These are phyloP conservation scores for Phymatocera aterrima DNA, from an alignment of 2,888 invertebrate genomes.

Conservation along the genomic window DNA sequence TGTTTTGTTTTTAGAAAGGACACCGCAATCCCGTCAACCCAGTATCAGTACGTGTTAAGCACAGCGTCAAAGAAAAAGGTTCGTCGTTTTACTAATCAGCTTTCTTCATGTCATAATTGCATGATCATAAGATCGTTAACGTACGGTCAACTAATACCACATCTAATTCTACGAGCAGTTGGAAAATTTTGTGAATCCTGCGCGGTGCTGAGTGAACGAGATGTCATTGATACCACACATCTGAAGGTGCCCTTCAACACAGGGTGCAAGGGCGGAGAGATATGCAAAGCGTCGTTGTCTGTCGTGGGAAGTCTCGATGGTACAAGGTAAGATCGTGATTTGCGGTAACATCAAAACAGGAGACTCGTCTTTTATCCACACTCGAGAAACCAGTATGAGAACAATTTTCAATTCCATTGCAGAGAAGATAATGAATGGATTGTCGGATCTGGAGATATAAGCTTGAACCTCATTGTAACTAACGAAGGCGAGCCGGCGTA, in stretches of 20 bases:
- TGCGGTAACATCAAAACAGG: background rate
- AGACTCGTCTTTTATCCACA: background rate
- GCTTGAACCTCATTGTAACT: conserved; percentile 55
- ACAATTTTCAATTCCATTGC: background rate
- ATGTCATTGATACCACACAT: conserved; percentile 47
- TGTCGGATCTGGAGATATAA: conserved; percentile 64
- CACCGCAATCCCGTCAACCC: conserved; percentile 60
- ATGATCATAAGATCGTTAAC: conserved; percentile 34
- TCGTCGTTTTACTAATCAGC: too few relatives aligned
- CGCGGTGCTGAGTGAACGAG: conserved; percentile 56
- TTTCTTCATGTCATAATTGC: too few relatives aligned
- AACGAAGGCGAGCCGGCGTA: conserved; percentile 66
- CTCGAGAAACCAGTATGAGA: background rate
- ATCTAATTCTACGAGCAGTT: conserved; percentile 16
- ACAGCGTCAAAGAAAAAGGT: conserved; percentile 39
- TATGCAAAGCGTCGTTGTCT: conserved; percentile 59
- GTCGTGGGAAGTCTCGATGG: conserved; percentile 50
- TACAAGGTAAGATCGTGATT: conserved; percentile 49
- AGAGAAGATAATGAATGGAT: conserved; percentile 60
- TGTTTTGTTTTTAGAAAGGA: conserved; percentile 51
- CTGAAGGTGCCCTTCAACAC: conserved; percentile 60
- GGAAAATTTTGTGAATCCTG: conserved; percentile 53
- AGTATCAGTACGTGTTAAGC: conserved; percentile 55
- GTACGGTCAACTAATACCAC: background rate
- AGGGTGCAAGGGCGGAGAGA: conserved; percentile 62